Percentiles rank a stretch among this genome's conserved stretches.
Evolutionary conservation across 2,888 invertebrate species (phyloP).

Genomic region (Herminia tarsipennalis): DNA sequence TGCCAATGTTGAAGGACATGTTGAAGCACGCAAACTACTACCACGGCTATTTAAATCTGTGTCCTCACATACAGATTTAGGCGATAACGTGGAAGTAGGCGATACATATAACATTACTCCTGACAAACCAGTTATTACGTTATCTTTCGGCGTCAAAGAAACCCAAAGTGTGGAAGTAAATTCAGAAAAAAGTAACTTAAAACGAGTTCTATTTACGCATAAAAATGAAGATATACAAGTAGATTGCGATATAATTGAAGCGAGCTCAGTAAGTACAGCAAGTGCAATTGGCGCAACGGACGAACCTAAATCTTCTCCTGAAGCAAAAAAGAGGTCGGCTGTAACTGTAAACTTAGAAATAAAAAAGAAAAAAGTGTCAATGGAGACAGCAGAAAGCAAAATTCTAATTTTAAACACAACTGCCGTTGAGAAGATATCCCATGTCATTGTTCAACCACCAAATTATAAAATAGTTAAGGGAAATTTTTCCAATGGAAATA

Average conservation of each 20-base stretch:
- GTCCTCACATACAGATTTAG: constrained; percentile 51
- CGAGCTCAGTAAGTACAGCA: constrained; percentile 55
- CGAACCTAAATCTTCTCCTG: constrained; percentile 35
- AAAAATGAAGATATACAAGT: constrained; percentile 52
- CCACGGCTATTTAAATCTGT: constrained; percentile 23
- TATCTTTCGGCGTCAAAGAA: constrained; percentile 63
- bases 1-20: constrained; percentile 4
- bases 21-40: constrained; percentile 16
- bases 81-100: constrained; percentile 32
- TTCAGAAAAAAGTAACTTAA: constrained; percentile 60
- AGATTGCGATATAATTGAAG: constrained; percentile 63
- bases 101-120: constrained; percentile 45
- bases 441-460: constrained; percentile 80
- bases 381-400: constrained; percentile 62
- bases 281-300: constrained; percentile 61
- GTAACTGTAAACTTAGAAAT: constrained; percentile 74
- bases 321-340: constrained; percentile 55
- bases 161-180: constrained; percentile 61
- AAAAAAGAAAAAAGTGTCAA: constrained; percentile 70
- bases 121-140: constrained; percentile 48
- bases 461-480: constrained; percentile 78
- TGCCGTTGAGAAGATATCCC: constrained; percentile 74
- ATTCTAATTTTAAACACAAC: constrained; percentile 82
- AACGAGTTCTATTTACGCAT: constrained; percentile 53
- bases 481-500: constrained; percentile 59